Percentiles rank a stretch among this genome's conserved stretches.
These are phyloP conservation scores for Drosophila aldrichi DNA, from an alignment of 2,888 invertebrate species.

Conservation along the genomic window DNA sequence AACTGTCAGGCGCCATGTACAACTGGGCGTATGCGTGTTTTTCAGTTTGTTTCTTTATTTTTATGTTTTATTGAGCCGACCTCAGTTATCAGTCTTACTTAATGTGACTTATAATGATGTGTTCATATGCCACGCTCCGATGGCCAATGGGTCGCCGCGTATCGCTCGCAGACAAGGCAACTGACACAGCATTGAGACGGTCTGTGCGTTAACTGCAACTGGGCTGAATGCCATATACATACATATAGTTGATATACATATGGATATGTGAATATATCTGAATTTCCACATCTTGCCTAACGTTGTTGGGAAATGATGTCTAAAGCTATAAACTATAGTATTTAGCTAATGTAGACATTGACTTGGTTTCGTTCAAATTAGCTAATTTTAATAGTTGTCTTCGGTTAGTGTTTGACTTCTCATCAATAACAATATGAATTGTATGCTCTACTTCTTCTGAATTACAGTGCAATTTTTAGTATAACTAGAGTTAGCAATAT, in stretches of 20 bases:
- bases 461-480: no score
- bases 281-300: conserved; percentile 19
- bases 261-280: not conserved
- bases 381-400: conserved; percentile 1
- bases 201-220: conserved; percentile 30
- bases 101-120: conserved; percentile 78
- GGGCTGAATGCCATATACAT: conserved; percentile 12
- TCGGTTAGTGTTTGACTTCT: not conserved
- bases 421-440: not conserved
- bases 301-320: conserved; percentile 36
- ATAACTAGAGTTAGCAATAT: no score
- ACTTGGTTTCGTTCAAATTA: not conserved
- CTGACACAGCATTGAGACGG: conserved; percentile 32
- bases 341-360: not conserved
- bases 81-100: conserved; percentile 82
- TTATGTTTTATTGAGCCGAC: conserved; percentile 54
- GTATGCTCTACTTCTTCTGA: not conserved
- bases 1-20: conserved; percentile 51
- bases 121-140: conserved; percentile 52
- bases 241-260: conserved; percentile 4
- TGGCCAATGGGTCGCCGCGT: conserved; percentile 51
- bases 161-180: conserved; percentile 35
- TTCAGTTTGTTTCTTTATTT: conserved; percentile 9
- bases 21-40: conserved; percentile 75
- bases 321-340: not conserved